Base-by-base conservation (phyloP, 2,113 vertebrate species). In the Theristicus caerulescens region DNA sequence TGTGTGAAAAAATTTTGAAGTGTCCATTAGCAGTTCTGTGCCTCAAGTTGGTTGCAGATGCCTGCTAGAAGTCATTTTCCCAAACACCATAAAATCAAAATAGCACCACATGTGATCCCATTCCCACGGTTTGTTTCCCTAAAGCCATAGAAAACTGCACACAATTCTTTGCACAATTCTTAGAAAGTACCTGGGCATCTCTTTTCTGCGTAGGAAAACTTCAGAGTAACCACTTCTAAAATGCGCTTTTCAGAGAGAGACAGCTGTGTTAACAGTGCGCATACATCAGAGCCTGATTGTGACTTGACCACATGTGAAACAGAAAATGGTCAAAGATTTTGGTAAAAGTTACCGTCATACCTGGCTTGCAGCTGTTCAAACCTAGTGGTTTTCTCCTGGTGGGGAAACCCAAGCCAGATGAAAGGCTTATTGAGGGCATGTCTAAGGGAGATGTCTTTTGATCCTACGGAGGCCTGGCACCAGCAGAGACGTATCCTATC, bases 321-420 rank as follows among this genome's bases (percentile, higher is more conserved):
- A 61, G 40, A 82, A 69, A 65, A n/a, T 52, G 24, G 85, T 88
- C 82, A 66, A 69, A 90, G 82, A 82, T 66, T 42, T 64, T 70
- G 55, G 74, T 78, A 47, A 69, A 73, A 93, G n/a, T 88, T 86
- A 83, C 19, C 71, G 85, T 83, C 49, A 9, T 96, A 95, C 85
- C 90, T 96, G 96, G 92, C 80, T 55, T 55, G 85, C 96, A 95
- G 96, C 92, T 96, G 96, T 94, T 88, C 74, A 78, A 40, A 77
- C 51, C 78, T 57, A 16, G 19, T 19, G 74, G 16, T 46, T 88
- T 88, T 95, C 71, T 73, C n/a, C 82, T 54, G 31, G 10, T 82
- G 64, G 38, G 78, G 55, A 93, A 85, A 64, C 47, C 34, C 2
- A 21, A 55, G 42, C 9, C 71, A 92, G 92, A 93, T 95, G 79